Evolutionary conservation across 2,888 invertebrate genomes (phyloP), one percentile per base, ranked within the genome.

Genomic region (Sisyra terminalis): DNA sequence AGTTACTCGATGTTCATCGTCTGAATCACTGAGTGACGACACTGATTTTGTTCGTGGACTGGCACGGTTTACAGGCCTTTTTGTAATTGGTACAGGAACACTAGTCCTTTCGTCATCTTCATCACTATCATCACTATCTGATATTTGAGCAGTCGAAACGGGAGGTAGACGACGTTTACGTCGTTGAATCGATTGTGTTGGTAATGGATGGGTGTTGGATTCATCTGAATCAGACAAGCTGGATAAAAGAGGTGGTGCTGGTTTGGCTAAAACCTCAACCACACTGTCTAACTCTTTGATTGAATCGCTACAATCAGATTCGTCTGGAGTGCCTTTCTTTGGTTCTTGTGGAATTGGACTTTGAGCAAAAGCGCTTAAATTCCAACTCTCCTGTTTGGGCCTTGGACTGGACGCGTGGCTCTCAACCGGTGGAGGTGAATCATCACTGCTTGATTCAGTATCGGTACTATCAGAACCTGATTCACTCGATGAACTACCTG

Each of bases 391-490:
- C 8, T 36, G 29, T 41, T 41, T 35, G 11, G 41, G 41, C 31
- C 46, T 45, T 45, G 44, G 46, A 46, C 46, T 50, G 16, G 44
- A 40, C 45, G 47, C 39, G 45, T 51, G 3, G 60, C 54, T 48
- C 58, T 44, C 34, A 31, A 34, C 16, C 42, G 47, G 30, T 46
- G 10, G 50, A 43, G 53, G 49, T 40, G 69, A 66, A 45, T 69
- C 70, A 46, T 71, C 70, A 50, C 66, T 69, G 51, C 65, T 70
- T 3, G 65, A 62, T 46, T 66, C 65, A 38, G 55, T 66, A 42
- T 72, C 75, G 2, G 73, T 67, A 0, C 76, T 72, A 47, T 74
- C 70, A 5, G 75, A 70, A 47, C 70, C 70, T 1, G 77, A 73
- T 52, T 73, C 78, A 31, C 73, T 74, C 1, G 73, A 73, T 2